Conservation (phyloP, 2,888 invertebrate genomes). For the Octonoba sinensis region DNA sequence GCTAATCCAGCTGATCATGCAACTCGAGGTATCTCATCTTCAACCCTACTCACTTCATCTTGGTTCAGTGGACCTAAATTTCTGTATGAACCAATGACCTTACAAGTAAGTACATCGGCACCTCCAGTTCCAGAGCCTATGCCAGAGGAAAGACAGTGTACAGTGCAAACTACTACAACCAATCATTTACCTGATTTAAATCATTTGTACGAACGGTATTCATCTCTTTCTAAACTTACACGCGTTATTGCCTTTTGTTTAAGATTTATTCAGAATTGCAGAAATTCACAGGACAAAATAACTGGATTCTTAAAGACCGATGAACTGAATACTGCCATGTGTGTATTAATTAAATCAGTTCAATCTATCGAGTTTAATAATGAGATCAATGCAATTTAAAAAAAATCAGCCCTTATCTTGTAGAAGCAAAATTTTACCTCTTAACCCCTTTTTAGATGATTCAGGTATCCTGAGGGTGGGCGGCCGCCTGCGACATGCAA, state of each 20-base stretch:
- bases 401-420: background rate
- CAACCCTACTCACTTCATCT: conserved; percentile 34
- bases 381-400: background rate
- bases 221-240: conserved; percentile 12
- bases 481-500: too few relatives aligned
- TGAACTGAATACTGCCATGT: background rate
- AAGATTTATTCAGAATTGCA: background rate
- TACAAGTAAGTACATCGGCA: background rate
- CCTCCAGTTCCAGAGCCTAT: conserved; percentile 6
- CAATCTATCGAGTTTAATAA: conserved; percentile 16
- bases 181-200: background rate
- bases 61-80: conserved; percentile 67
- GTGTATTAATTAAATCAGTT: background rate
- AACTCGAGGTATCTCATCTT: conserved; percentile 65
- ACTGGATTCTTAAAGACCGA: background rate
- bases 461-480: background rate
- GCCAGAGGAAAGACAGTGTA: conserved; percentile 2
- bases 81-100: background rate
- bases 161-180: background rate
- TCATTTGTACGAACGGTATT: too few relatives aligned
- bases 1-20: conserved; percentile 68
- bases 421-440: too few relatives aligned
- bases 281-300: background rate
- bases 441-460: background rate
- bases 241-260: background rate